phyloP scores from a whole-genome alignment of 2,797 vertebrate species.

The Masticophis lateralis region DNA sequence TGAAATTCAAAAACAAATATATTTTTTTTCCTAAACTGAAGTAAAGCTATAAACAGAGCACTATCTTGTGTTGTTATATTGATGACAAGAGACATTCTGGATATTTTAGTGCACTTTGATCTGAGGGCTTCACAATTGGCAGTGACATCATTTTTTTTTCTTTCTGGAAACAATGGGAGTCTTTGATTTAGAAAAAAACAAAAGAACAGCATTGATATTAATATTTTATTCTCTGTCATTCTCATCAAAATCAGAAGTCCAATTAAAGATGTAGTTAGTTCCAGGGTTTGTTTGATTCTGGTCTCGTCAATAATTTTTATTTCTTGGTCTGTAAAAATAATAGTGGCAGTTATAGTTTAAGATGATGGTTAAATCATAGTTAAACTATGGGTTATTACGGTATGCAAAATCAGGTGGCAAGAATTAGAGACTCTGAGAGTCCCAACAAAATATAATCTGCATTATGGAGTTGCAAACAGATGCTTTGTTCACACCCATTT shows the following conservation, averaged over 20 bases:
- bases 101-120: background rate
- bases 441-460: background rate
- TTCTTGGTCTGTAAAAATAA: background rate
- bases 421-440: background rate
- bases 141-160: background rate
- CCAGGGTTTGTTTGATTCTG: background rate
- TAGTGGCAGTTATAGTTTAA: background rate
- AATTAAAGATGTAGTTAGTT: background rate
- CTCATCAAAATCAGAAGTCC: background rate
- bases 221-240: background rate
- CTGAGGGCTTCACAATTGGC: background rate
- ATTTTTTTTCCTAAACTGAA: background rate
- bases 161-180: background rate
- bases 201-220: background rate
- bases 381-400: background rate
- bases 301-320: background rate
- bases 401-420: background rate
- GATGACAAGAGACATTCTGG: background rate
- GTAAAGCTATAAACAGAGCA: background rate
- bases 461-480: background rate
- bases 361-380: background rate
- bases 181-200: background rate
- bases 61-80: background rate
- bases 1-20: background rate
- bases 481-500: background rate